A percentile compares a stretch with the other conserved stretches of the same genome.
phyloP scores from a whole-genome alignment of 2,113 vertebrate genomes.

The Pao palembangensis region DNA sequence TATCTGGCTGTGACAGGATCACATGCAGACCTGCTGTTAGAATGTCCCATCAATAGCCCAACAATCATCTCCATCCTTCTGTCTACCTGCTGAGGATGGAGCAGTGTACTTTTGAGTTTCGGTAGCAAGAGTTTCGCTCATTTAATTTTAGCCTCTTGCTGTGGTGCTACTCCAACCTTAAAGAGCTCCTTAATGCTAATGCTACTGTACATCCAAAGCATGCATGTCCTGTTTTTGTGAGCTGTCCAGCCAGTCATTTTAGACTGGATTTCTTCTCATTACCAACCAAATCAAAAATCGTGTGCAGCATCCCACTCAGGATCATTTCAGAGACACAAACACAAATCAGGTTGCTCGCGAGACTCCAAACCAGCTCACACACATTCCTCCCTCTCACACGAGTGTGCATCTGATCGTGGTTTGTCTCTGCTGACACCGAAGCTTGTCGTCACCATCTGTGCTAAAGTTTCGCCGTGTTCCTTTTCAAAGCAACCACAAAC shows the following conservation, averaged over 20 bases:
- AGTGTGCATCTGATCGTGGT: slow-evolving; percentile 1
- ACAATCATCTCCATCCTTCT: slow-evolving; percentile 21
- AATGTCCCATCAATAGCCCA: slow-evolving; percentile 26
- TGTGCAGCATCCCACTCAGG: too few relatives aligned
- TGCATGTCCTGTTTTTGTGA: too few relatives aligned
- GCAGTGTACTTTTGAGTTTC: not conserved
- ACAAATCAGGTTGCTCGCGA: slow-evolving; percentile 5
- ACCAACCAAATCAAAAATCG: too few relatives aligned
- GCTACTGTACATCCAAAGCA: too few relatives aligned
- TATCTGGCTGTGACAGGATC: not conserved
- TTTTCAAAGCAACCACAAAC: slow-evolving; percentile 25
- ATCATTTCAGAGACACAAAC: too few relatives aligned
- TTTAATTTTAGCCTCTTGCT: too few relatives aligned
- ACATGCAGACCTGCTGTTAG: slow-evolving; percentile 17
- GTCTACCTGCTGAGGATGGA: slow-evolving; percentile 37
- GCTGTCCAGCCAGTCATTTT: too few relatives aligned
- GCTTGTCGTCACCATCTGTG: not conserved
- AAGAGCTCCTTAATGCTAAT: too few relatives aligned
- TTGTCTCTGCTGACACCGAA: not conserved
- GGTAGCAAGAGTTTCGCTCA: too few relatives aligned
- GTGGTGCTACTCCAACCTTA: too few relatives aligned
- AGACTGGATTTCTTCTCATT: too few relatives aligned
- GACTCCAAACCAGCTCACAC: not conserved
- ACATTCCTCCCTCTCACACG: slow-evolving; percentile 1
- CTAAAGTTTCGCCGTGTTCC: not conserved